Conservation (phyloP, 2,888 invertebrate species). For the Scelioninae gen. 1 region DNA sequence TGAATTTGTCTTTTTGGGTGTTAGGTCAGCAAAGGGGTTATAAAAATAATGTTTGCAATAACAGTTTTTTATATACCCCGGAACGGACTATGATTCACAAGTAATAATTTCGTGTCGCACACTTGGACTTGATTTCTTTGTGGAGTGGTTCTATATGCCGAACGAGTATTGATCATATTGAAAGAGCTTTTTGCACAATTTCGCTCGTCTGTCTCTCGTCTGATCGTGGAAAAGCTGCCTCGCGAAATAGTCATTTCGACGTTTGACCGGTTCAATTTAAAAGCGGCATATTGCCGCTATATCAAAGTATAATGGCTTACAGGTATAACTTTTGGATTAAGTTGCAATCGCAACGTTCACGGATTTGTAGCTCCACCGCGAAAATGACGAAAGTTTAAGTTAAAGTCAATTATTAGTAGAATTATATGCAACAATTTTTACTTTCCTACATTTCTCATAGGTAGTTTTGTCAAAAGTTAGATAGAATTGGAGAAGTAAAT, state of each 20-base stretch:
- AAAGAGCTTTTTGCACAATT: conserved; percentile 40
- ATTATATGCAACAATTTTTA: too few relatives aligned
- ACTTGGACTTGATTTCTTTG: conserved; percentile 58
- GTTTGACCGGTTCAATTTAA: conserved; percentile 53
- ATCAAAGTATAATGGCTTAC: conserved; percentile 48
- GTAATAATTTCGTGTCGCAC: conserved; percentile 47
- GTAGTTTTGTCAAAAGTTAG: too few relatives aligned
- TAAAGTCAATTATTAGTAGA: too few relatives aligned
- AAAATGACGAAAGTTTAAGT: background rate
- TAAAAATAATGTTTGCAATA: conserved; percentile 49
- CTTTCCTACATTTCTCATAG: too few relatives aligned
- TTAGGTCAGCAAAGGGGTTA: too few relatives aligned
- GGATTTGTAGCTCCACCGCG: background rate
- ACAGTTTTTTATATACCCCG: conserved; percentile 28
- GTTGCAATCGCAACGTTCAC: conserved; percentile 3
- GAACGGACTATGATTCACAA: conserved; percentile 39
- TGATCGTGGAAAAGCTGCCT: conserved; percentile 22
- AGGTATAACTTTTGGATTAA: conserved; percentile 48
- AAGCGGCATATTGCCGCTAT: conserved; percentile 21
- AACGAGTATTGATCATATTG: conserved; percentile 63
- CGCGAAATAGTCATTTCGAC: conserved; percentile 54
- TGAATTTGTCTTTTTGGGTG: too few relatives aligned
- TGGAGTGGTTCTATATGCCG: conserved; percentile 37
- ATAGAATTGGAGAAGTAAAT: too few relatives aligned
- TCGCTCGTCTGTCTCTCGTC: conserved; percentile 38